Percentiles rank a stretch among this genome's conserved stretches.
phyloP scores from a whole-genome alignment of 2,113 vertebrate genomes.

The Amazona vittata region DNA sequence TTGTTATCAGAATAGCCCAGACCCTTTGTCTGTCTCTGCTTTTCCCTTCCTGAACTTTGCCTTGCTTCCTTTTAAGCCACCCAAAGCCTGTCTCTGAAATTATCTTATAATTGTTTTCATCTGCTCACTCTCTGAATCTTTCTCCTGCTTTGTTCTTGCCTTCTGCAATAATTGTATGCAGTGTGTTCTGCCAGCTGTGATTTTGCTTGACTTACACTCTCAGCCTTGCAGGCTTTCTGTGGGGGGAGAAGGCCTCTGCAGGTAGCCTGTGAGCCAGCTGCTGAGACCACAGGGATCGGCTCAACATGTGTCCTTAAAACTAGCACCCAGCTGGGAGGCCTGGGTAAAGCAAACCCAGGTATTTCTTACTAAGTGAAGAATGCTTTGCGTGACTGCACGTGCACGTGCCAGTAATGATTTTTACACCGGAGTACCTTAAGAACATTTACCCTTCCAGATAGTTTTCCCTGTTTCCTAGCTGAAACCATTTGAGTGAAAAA shows the following conservation, averaged over 20 bases:
- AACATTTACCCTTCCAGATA: neutral
- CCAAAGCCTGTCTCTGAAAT: conserved; percentile 7
- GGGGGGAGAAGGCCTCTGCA: neutral
- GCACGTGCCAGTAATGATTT: neutral
- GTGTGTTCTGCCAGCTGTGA: neutral
- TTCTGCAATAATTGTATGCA: neutral
- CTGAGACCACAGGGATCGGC: neutral
- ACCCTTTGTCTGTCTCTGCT: neutral
- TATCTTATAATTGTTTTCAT: neutral
- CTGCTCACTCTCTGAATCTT: neutral
- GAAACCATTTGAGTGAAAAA: neutral
- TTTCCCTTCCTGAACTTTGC: neutral
- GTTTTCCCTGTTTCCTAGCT: neutral
- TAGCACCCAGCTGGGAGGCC: neutral
- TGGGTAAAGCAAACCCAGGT: neutral
- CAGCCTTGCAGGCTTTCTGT: neutral
- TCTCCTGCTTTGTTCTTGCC: neutral
- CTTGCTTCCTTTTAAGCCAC: conserved; percentile 11
- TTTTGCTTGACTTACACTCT: neutral
- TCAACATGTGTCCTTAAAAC: neutral
- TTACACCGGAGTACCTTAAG: neutral
- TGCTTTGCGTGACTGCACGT: neutral
- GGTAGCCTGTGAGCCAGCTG: neutral
- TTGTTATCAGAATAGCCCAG: neutral
- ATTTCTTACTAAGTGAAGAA: neutral